These are phyloP conservation scores for Galerucella pusilla DNA, from an alignment of 2,888 invertebrate species.

Conservation along the genomic window DNA sequence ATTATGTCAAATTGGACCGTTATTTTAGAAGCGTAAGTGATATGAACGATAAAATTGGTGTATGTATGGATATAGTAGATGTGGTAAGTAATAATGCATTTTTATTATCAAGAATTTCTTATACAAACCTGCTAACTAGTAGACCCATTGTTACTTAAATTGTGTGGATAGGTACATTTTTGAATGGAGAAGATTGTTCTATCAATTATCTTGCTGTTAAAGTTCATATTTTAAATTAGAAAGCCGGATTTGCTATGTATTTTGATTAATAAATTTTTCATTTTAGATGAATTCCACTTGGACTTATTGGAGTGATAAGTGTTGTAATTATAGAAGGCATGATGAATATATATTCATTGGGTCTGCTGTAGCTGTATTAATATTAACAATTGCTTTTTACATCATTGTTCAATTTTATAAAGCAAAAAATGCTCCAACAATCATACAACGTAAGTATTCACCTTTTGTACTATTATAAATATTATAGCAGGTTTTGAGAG, in stretches of 20 bases:
- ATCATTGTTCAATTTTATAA: slow-evolving; percentile 66
- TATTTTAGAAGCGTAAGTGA: slow-evolving; percentile 71
- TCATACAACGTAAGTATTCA: slow-evolving; percentile 60
- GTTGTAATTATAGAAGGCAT: slow-evolving; percentile 69
- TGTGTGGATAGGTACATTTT: background rate
- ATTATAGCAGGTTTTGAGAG: background rate
- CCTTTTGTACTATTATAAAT: slow-evolving; percentile 26
- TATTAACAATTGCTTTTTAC: slow-evolving; percentile 71
- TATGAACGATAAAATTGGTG: slow-evolving; percentile 69
- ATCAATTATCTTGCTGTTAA: no score
- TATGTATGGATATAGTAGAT: slow-evolving; percentile 78
- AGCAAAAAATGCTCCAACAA: slow-evolving; percentile 57
- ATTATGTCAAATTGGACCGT: slow-evolving; percentile 68
- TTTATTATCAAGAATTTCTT: background rate
- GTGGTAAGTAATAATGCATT: slow-evolving; percentile 64
- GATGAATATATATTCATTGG: slow-evolving; percentile 70
- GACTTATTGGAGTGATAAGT: slow-evolving; percentile 72
- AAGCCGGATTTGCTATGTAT: background rate
- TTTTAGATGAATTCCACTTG: slow-evolving; percentile 75
- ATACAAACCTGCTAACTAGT: background rate
- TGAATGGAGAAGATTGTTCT: no score
- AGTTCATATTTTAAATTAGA: background rate
- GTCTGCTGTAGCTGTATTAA: slow-evolving; percentile 67
- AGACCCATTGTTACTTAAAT: background rate
- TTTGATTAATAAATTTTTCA: slow-evolving; percentile 13